Percentiles rank a stretch among this genome's conserved stretches.
These are phyloP conservation scores for Corythornis vintsioides DNA, from an alignment of 2,113 vertebrate species.

Conservation along the genomic window DNA sequence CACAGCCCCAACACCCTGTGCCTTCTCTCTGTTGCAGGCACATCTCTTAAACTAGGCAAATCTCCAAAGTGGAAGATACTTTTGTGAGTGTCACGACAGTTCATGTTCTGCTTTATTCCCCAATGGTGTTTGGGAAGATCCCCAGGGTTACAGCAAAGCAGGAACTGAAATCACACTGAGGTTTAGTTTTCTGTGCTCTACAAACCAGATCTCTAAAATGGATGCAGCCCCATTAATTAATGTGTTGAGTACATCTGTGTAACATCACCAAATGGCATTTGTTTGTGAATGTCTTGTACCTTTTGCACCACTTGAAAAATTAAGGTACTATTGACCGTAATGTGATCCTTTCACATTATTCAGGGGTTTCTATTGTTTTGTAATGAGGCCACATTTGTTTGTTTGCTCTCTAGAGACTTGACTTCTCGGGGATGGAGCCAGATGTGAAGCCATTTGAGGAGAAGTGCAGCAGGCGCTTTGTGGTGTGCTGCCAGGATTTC, in stretches of 20 bases:
- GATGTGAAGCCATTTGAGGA: constrained; percentile 96
- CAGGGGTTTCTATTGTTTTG: not conserved
- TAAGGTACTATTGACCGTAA: not conserved
- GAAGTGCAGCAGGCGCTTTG: constrained; percentile 86
- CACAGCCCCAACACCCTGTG: fast-evolving
- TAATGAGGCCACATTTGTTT: constrained; percentile 2
- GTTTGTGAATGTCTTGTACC: not conserved
- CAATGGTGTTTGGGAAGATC: constrained; percentile 27
- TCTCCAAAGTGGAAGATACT: not conserved
- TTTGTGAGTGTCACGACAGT: not conserved
- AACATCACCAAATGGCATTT: not conserved
- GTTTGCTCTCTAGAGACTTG: constrained; percentile 83
- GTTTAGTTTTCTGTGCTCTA: constrained; percentile 40
- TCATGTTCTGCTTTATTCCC: not conserved
- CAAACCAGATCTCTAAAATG: not conserved
- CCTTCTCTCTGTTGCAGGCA: not conserved
- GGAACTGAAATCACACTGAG: constrained; percentile 45
- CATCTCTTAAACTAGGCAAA: not conserved
- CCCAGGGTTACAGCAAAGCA: not conserved
- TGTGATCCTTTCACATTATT: not conserved
- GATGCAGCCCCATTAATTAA: not conserved
- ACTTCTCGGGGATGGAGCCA: constrained; percentile 95
- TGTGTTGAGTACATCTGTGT: not conserved
- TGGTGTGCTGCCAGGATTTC: constrained; percentile 92
- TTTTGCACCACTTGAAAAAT: not conserved